Percentiles rank a stretch among this genome's conserved stretches.
Evolutionary conservation across 2,888 invertebrate genomes (phyloP).

Genomic region (Aphidoletes aphidimyza): DNA sequence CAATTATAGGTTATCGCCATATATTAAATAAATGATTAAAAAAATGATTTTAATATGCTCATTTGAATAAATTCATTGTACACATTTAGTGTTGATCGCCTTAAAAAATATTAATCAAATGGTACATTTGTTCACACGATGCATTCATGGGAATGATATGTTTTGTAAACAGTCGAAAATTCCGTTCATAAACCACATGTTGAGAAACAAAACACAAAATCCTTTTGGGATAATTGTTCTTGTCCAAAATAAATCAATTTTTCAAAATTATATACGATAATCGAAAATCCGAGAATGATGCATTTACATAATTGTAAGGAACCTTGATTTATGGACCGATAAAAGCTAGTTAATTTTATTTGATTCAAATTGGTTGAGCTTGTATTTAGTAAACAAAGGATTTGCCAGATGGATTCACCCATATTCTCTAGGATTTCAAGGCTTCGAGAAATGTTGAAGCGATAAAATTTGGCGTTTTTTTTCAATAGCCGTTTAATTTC

Average conservation of each 20-base stretch:
- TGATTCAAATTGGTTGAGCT: neutral
- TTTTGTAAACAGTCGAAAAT: neutral
- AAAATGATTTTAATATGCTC: too few species aligned
- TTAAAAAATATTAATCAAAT: too few species aligned
- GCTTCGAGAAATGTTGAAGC: too few species aligned
- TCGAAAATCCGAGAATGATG: neutral
- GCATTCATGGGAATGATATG: neutral
- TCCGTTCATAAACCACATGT: neutral
- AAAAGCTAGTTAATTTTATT: neutral
- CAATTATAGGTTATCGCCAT: too few species aligned
- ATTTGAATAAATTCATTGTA: too few species aligned
- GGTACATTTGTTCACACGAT: neutral
- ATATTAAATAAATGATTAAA: too few species aligned
- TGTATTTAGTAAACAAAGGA: neutral
- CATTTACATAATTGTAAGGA: neutral
- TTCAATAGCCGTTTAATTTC: too few species aligned
- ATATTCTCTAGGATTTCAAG: too few species aligned
- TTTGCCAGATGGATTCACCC: too few species aligned
- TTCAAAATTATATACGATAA: neutral
- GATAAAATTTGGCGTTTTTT: too few species aligned
- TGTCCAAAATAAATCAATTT: slow-evolving; percentile 1
- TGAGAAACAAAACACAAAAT: neutral
- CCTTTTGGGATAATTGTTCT: neutral
- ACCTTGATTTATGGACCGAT: slow-evolving; percentile 3
- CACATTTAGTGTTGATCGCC: too few species aligned